Percentiles rank a stretch among this genome's conserved stretches.
phyloP scores from a whole-genome alignment of 1,140 invertebrate genomes.

The Drosophila ananassae region DNA sequence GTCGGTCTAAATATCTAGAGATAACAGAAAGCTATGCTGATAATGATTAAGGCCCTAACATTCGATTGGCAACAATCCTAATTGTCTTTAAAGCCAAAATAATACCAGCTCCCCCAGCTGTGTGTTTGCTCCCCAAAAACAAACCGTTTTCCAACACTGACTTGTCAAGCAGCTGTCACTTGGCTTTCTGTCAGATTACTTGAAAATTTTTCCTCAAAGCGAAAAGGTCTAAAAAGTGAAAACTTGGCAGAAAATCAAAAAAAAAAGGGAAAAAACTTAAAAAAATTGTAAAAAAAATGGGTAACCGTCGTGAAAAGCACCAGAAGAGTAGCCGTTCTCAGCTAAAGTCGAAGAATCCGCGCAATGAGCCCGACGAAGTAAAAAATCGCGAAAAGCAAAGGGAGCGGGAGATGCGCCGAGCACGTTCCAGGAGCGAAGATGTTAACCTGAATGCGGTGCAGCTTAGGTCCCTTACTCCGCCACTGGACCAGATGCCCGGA shows the following conservation, averaged over 20 bases:
- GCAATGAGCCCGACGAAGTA: background rate
- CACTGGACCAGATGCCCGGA: background rate
- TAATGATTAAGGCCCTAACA: too few species aligned
- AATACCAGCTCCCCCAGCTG: too few species aligned
- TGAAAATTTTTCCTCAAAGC: background rate
- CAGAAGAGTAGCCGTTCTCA: too few species aligned
- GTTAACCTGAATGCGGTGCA: too few species aligned
- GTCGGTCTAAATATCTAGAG: conserved; percentile 45
- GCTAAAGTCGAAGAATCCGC: too few species aligned
- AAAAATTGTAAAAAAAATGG: background rate
- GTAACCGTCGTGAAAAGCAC: background rate
- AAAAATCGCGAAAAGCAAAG: background rate
- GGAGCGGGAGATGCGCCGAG: background rate
- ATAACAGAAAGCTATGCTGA: background rate
- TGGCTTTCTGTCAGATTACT: background rate
- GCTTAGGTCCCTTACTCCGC: too few species aligned
- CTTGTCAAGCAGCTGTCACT: background rate
- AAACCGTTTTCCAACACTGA: background rate
- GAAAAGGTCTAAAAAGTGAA: background rate
- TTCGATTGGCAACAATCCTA: too few species aligned
- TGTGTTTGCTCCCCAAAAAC: too few species aligned
- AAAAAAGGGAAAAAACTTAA: too few species aligned
- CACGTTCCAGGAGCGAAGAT: background rate
- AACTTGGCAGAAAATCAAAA: background rate
- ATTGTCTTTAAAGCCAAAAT: too few species aligned